Conservation (phyloP, 2,113 vertebrate species). For the Leucopternis melanops region DNA sequence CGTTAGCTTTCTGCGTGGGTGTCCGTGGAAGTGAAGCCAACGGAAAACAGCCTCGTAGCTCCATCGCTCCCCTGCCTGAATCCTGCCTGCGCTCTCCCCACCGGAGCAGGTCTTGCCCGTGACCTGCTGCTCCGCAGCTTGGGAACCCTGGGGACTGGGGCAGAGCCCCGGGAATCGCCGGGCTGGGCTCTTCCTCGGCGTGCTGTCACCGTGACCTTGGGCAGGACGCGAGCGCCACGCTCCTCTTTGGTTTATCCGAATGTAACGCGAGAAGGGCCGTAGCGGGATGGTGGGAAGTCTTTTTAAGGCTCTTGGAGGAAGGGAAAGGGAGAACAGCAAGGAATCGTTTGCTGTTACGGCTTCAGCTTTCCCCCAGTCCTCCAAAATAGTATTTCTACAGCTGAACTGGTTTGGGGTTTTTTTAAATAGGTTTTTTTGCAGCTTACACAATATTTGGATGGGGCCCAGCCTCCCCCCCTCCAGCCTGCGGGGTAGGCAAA, state of each 20-base stretch:
- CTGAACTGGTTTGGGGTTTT: not conserved
- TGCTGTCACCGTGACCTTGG: not conserved
- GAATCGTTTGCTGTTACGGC: accelerated
- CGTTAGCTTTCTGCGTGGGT: not conserved
- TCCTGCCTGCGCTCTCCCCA: not conserved
- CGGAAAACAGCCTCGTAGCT: accelerated
- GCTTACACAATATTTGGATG: slow-evolving; percentile 10
- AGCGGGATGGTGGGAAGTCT: not conserved
- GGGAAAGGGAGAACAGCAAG: not conserved
- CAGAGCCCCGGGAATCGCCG: not conserved
- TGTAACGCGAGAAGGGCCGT: not conserved
- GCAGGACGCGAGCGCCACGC: not conserved
- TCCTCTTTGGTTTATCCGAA: not conserved
- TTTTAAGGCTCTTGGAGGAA: not conserved
- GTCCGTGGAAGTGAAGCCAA: not conserved
- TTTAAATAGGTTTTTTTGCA: not conserved
- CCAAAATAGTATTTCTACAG: not conserved
- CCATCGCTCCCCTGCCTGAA: not conserved
- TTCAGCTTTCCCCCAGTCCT: not conserved
- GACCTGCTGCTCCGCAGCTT: not conserved
- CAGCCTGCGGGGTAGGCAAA: not conserved
- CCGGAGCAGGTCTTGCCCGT: accelerated
- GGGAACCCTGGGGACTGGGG: not conserved
- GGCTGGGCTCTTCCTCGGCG: not conserved
- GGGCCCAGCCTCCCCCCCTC: not conserved